Base-by-base conservation (phyloP, 1,140 invertebrate species). In the Diploscapter pachys region DNA sequence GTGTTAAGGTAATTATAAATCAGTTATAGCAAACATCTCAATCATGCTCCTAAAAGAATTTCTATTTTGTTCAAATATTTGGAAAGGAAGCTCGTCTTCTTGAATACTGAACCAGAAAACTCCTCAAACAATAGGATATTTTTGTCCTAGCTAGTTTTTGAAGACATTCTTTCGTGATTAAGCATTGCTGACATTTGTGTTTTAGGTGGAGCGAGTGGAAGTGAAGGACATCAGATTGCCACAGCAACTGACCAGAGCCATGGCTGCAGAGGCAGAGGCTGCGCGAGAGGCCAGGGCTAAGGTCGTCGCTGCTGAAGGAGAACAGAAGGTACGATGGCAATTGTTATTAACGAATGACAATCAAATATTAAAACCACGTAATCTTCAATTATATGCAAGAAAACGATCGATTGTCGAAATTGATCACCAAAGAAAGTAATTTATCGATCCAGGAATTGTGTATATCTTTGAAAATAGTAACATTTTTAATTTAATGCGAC, bases 1-100 rank as follows among this genome's bases (percentile, higher is more conserved):
- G 93, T 95, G 64, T 93, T 94, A 90, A 94, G 95, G 93, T 95
- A 88, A 92, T 90, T 89, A 6, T 61, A n/a, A 6, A 59, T 69
- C 9, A 31, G 31, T 31, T 31, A 31, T 11, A 11, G 11, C 13
- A 59, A 13, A 59, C 57, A 13, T 59, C 57, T 11, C 11, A 11
- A 59, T 13, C 13, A 59, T 55, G 11, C 1, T 69, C 48, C 48
- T 63, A 6, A 69, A 6, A 69, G 9, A n/a, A 69, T 69, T 57
- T n/a, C 11, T 63, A 61, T 13, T 59, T 61, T 69, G 2, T 57
- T 59, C 11, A 69, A 57, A 55, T 6, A 69, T 59, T 61, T 61
- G 62, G 50, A 65, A 65, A 48, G 50, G 50, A 65, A 31, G 9
- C 9, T 11, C 57, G 9, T 59, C 9, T 59, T 59, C 57, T 59